A percentile compares a stretch with the other conserved stretches of the same genome.
Evolutionary conservation across 2,888 invertebrate genomes (phyloP).

Genomic region (Melinaea menophilus): DNA sequence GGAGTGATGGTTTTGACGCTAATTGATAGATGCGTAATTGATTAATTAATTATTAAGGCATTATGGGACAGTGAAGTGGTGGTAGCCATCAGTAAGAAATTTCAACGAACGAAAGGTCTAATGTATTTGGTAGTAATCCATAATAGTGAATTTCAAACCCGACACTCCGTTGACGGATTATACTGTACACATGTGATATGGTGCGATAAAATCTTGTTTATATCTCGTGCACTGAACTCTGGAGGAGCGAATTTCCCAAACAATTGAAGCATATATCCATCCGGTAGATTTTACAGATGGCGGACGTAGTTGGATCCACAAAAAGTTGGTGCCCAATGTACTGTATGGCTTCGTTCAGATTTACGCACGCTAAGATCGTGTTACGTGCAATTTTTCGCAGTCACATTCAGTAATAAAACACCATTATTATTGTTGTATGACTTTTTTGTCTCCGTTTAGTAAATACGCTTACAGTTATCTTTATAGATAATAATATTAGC

Average conservation of each 20-base stretch:
- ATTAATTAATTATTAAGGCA: conserved; percentile 60
- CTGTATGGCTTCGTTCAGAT: conserved; percentile 48
- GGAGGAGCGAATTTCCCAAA: conserved; percentile 27
- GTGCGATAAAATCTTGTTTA: conserved; percentile 35
- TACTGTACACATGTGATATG: conserved; percentile 32
- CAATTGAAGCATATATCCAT: conserved; percentile 43
- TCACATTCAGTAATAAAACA: conserved; percentile 24
- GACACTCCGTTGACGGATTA: conserved; percentile 37
- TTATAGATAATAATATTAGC: conserved; percentile 3
- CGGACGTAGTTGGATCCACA: conserved; percentile 22
- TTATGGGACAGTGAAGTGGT: conserved; percentile 41
- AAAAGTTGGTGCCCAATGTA: conserved; percentile 40
- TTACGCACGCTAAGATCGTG: conserved; percentile 41
- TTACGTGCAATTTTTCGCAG: conserved; percentile 37
- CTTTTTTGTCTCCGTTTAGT: conserved; percentile 2
- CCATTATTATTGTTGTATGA: conserved; percentile 4
- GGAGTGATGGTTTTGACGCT: conserved; percentile 53
- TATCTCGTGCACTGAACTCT: conserved; percentile 35
- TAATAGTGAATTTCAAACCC: conserved; percentile 14
- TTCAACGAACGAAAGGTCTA: conserved; percentile 21
- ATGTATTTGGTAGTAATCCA: conserved; percentile 27
- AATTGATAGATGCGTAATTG: conserved; percentile 70
- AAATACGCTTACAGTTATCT: not conserved
- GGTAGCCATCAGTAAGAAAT: conserved; percentile 29
- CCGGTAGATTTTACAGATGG: conserved; percentile 43